Percentiles rank a stretch among this genome's conserved stretches.
phyloP scores from a whole-genome alignment of 2,797 vertebrate genomes.

The Merluccius polli region DNA sequence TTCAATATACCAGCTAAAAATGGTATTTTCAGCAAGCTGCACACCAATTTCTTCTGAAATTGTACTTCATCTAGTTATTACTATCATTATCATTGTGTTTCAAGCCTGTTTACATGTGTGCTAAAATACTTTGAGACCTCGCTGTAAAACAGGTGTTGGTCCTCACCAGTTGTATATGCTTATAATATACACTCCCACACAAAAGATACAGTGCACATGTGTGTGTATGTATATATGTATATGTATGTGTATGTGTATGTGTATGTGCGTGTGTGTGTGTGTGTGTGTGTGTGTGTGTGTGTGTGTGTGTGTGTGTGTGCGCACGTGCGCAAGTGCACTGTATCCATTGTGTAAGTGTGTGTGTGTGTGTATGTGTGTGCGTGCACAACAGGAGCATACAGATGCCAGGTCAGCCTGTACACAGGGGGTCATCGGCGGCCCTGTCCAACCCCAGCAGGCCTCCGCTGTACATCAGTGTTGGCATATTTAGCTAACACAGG shows the following conservation, averaged over 20 bases:
- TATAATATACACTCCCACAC: conserved; percentile 6
- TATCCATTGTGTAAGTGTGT: background rate
- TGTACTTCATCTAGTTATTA: too few species aligned
- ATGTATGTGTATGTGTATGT: background rate
- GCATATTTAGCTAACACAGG: conserved; percentile 54
- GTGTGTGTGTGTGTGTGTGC: background rate
- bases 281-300: conserved; percentile 1
- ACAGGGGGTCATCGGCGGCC: conserved; percentile 58
- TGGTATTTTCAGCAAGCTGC: too few species aligned
- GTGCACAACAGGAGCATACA: conserved; percentile 24
- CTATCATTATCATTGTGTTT: too few species aligned
- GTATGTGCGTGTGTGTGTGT: background rate
- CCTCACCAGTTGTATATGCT: conserved; percentile 31
- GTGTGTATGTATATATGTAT: conserved; percentile 1
- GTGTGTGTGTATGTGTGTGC: background rate
- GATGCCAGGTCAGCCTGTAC: conserved; percentile 60
- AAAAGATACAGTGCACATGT: background rate
- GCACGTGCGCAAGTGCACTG: background rate
- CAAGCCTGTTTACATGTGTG: background rate
- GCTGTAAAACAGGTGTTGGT: conserved; percentile 36
- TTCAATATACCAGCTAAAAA: too few species aligned
- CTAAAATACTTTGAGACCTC: conserved; percentile 36
- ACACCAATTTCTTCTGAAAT: too few species aligned
- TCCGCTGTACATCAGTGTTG: conserved; percentile 57
- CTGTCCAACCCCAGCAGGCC: conserved; percentile 55